Evolutionary conservation across 2,797 vertebrate genomes (phyloP), one percentile per base, ranked within the genome.

Genomic region (Peromyscus melanophrys): DNA sequence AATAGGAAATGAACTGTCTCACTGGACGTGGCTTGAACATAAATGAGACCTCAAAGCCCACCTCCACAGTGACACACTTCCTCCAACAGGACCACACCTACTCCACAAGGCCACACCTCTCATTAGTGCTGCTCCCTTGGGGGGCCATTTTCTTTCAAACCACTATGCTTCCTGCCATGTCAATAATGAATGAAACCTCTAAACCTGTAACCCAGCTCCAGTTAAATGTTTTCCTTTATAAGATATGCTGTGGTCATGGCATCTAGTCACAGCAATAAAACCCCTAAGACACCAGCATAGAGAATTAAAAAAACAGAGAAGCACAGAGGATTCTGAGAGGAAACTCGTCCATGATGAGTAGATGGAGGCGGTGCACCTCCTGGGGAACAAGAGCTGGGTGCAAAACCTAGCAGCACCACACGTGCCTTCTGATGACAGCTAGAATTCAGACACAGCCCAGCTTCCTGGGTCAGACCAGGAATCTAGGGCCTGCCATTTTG

Each of bases 271-370:
- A 71, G n/a, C n/a, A 71, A 21, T 4, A 37, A 10, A 71, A 71
- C 13, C 17, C 16, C n/a, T 71, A 73, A 37, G n/a, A 73, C n/a
- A 73, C 71, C 71, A 85, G 19, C 29, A 65, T 8, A 85, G 40
- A 37, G 63, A 49, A 19, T 92, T 84, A 40, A 83, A 76, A 92
- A 89, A 13, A 65, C 16, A 84, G 43, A 82, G 77, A 69, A 87
- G 31, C 61, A 86, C 31, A 73, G 49, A 92, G 85, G 89, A 93
- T 73, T 77, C 34, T 57, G n/a, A 82, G 71, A 82, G 52, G 27
- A 19, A 78, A 95, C 43, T 55, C 0, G 10, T 43, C 52, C 27
- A 73, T 29, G 40, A 40, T 21, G 8, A 92, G 69, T 34, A 52
- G 67, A 61, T 14, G 29, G 37, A 59, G 75, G 84, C 4, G 21